Conservation (phyloP, 2,888 invertebrate species). For the Alitta virens region DNA sequence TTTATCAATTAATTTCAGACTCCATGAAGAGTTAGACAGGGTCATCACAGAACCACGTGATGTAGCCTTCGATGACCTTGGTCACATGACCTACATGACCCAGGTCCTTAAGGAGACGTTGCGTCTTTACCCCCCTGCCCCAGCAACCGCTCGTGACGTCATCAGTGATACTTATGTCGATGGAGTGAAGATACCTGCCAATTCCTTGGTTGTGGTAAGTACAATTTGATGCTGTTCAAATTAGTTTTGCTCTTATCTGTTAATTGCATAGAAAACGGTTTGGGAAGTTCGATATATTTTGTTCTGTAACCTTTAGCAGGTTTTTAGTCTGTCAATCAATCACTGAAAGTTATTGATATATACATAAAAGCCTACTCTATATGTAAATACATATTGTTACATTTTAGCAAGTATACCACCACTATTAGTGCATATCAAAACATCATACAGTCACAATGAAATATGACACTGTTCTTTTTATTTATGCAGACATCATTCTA, state of each 20-base stretch:
- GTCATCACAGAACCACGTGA: constrained; percentile 4
- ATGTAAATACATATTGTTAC: no score
- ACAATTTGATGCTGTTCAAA: background rate
- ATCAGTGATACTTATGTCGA: background rate
- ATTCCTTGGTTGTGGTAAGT: constrained; percentile 9
- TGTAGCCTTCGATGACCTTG: background rate
- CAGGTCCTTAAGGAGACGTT: constrained; percentile 15
- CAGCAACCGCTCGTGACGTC: constrained; percentile 11
- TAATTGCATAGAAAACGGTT: no score
- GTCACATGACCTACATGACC: constrained; percentile 2
- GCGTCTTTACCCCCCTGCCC: constrained; percentile 13
- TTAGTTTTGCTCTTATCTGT: no score
- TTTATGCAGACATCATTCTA: constrained; percentile 16
- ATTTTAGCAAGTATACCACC: no score
- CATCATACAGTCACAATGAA: no score
- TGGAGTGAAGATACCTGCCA: constrained; percentile 7
- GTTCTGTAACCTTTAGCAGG: no score
- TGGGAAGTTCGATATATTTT: no score
- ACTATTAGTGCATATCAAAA: no score
- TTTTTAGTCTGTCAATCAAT: no score
- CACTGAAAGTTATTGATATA: no score
- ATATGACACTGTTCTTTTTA: no score
- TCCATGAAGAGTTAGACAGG: constrained; percentile 11
- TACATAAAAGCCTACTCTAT: no score
- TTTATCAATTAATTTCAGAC: background rate